Percentiles rank a stretch among this genome's conserved stretches.
Conservation (phyloP, 2,888 invertebrate genomes). For the Dastarcus helophoroides region DNA sequence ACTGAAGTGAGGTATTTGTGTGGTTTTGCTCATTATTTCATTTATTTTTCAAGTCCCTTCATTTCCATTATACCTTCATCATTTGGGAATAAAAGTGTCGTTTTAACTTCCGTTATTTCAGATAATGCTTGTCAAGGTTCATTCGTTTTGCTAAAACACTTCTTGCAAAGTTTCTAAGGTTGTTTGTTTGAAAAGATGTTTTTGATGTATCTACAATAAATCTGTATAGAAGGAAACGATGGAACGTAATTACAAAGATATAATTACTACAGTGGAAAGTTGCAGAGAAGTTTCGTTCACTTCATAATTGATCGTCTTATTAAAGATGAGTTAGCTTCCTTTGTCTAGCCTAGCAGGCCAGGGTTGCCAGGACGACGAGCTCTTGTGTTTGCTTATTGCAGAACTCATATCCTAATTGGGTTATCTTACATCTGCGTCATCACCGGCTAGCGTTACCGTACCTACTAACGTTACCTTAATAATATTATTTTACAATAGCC, state of each 20-base stretch:
- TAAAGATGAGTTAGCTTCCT: conserved; percentile 39
- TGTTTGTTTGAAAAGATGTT: too few relatives aligned
- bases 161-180: too few relatives aligned
- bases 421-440: conserved; percentile 35
- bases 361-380: conserved; percentile 33
- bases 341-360: conserved; percentile 27
- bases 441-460: conserved; percentile 22
- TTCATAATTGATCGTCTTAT: conserved; percentile 40
- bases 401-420: conserved; percentile 38
- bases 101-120: too few relatives aligned
- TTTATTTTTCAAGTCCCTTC: too few relatives aligned
- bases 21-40: too few relatives aligned
- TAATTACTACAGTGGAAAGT: conserved; percentile 34
- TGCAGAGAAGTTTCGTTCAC: conserved; percentile 34
- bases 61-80: too few relatives aligned
- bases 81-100: too few relatives aligned
- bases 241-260: conserved; percentile 35
- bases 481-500: too few relatives aligned
- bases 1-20: too few relatives aligned
- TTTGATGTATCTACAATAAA: too few relatives aligned
- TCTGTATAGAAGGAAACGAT: conserved; percentile 20
- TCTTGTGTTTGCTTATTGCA: conserved; percentile 36
- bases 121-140: too few relatives aligned
- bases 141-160: too few relatives aligned
- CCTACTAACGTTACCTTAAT: conserved; percentile 4